phyloP scores from a whole-genome alignment of 2,113 vertebrate species.

The Apistogramma diplotaenia region DNA sequence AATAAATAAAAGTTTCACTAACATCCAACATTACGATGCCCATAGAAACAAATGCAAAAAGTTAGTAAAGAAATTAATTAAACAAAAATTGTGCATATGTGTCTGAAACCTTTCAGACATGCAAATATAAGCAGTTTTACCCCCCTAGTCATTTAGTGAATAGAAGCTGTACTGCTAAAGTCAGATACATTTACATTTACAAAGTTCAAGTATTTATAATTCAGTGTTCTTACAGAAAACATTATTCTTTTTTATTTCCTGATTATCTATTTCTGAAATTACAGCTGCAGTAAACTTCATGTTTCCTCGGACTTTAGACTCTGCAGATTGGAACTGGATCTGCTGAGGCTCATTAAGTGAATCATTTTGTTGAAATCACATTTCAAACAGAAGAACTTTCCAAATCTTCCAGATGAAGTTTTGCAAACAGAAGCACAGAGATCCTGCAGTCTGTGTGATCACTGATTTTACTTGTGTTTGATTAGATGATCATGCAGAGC shows the following conservation, averaged over 20 bases:
- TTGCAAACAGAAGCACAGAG: fast-evolving
- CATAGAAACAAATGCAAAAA: too few species aligned
- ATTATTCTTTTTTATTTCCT: neutral
- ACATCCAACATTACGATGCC: too few species aligned
- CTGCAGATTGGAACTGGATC: fast-evolving
- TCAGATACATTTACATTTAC: neutral
- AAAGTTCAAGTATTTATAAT: fast-evolving
- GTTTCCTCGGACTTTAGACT: neutral
- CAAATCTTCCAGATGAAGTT: fast-evolving
- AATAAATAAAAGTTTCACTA: too few species aligned
- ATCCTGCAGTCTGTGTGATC: fast-evolving
- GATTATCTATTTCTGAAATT: too few species aligned
- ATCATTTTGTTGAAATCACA: neutral
- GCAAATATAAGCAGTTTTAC: too few species aligned
- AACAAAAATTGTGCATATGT: too few species aligned
- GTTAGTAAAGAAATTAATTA: too few species aligned
- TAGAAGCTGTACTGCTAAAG: too few species aligned
- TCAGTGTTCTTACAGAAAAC: neutral
- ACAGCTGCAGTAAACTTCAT: neutral
- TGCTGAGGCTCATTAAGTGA: fast-evolving
- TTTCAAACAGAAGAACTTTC: neutral
- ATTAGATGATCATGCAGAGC: fast-evolving
- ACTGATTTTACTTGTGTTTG: neutral
- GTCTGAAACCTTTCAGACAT: too few species aligned
- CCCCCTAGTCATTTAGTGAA: too few species aligned